Conservation (phyloP, 2,888 invertebrate species). For the Cosmia pyralina region DNA sequence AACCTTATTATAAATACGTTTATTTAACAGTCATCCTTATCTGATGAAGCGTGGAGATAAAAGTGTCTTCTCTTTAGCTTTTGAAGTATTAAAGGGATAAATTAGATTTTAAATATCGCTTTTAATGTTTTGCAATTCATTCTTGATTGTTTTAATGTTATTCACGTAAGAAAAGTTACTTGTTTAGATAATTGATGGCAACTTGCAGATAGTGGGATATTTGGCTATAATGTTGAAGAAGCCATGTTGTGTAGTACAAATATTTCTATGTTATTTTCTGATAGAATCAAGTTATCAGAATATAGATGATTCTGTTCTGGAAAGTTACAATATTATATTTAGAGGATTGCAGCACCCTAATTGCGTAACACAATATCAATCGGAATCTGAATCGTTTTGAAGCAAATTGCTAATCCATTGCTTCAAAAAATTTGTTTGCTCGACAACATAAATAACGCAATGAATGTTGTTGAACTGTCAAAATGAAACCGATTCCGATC, state of each 20-base stretch:
- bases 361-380: too few species aligned
- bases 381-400: too few species aligned
- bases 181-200: conserved; percentile 11
- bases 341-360: too few species aligned
- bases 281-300: too few species aligned
- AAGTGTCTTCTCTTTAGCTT: conserved; percentile 43
- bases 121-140: conserved; percentile 28
- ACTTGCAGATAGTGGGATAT: background rate
- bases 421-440: too few species aligned
- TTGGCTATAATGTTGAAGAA: background rate
- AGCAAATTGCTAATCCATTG: too few species aligned
- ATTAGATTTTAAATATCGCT: conserved; percentile 53
- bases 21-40: conserved; percentile 45
- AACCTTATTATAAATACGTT: conserved; percentile 55
- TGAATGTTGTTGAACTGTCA: too few species aligned
- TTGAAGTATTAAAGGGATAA: conserved; percentile 56
- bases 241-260: background rate
- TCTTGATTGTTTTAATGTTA: conserved; percentile 26
- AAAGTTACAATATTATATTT: too few species aligned
- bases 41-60: conserved; percentile 53
- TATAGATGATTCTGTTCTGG: too few species aligned
- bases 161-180: conserved; percentile 15
- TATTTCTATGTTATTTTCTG: background rate
- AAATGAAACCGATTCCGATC: too few species aligned
- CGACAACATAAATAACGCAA: too few species aligned